These are phyloP conservation scores for Cinclus mexicanus DNA, from an alignment of 2,113 vertebrate genomes.

Conservation along the genomic window DNA sequence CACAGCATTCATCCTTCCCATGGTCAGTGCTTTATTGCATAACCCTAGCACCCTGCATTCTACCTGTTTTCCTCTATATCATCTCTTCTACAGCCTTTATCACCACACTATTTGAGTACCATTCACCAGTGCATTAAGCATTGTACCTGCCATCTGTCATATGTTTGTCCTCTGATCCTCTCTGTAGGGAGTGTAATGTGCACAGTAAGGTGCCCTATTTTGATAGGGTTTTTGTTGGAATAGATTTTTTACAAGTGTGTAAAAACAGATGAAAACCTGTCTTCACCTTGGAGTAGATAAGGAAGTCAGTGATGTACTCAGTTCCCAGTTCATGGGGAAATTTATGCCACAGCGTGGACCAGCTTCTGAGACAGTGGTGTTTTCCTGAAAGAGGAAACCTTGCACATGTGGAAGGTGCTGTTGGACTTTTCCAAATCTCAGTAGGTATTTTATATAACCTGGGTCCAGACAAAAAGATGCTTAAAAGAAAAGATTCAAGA, in stretches of 20 bases:
- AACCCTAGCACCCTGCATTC: neutral
- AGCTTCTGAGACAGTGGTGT: neutral
- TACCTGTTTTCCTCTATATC: neutral
- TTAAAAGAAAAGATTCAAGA: neutral
- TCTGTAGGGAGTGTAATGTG: neutral
- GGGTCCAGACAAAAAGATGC: neutral
- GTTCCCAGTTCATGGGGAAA: neutral
- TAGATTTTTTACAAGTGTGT: neutral
- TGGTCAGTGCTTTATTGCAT: neutral
- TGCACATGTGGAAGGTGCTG: neutral
- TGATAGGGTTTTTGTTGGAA: neutral
- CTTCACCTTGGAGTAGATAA: neutral
- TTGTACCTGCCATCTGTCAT: neutral
- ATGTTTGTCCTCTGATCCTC: neutral
- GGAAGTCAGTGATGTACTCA: neutral
- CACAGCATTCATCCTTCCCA: neutral
- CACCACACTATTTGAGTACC: neutral
- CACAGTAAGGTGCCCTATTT: neutral
- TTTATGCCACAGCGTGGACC: neutral
- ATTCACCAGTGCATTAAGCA: slow-evolving; percentile 10
- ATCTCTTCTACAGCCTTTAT: neutral
- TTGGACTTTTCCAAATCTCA: neutral
- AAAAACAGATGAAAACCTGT: neutral
- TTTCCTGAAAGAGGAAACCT: neutral
- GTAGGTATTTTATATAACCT: neutral